These are phyloP conservation scores for Manis pentadactyla DNA, from an alignment of 2,797 vertebrate species.

Conservation along the genomic window DNA sequence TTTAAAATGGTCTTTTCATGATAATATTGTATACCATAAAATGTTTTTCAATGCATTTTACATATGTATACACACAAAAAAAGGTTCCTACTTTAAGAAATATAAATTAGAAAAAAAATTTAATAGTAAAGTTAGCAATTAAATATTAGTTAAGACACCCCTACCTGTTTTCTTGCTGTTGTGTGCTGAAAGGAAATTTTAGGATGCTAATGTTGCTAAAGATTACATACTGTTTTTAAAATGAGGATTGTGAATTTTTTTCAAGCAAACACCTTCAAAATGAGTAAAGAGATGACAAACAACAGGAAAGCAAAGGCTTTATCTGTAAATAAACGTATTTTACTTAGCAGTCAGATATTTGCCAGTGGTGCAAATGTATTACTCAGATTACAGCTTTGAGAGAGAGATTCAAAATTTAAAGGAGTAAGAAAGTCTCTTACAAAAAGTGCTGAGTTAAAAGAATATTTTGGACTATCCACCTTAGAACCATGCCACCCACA, in stretches of 20 bases:
- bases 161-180: neutral
- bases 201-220: neutral
- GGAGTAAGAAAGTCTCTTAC: neutral
- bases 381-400: constrained; percentile 27
- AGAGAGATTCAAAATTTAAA: constrained; percentile 28
- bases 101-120: neutral
- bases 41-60: constrained; percentile 4
- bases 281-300: neutral
- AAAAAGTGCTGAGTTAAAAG: neutral
- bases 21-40: constrained; percentile 5
- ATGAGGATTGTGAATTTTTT: neutral
- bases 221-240: constrained; percentile 33
- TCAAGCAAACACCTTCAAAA: constrained; percentile 21
- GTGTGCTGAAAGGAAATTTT: constrained; percentile 23
- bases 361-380: neutral
- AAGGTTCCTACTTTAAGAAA: constrained; percentile 48
- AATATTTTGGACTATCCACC: neutral
- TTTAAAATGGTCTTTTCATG: constrained; percentile 29
- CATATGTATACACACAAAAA: neutral
- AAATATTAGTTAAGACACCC: neutral
- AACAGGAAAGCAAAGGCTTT: neutral
- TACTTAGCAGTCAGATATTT: constrained; percentile 9
- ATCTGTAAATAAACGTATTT: neutral
- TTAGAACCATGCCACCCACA: neutral
- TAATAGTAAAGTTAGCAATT: constrained; percentile 33